Evolutionary conservation across 2,797 vertebrate species (phyloP), one percentile per base, ranked within the genome.

Genomic region (Aphelocoma californica): DNA sequence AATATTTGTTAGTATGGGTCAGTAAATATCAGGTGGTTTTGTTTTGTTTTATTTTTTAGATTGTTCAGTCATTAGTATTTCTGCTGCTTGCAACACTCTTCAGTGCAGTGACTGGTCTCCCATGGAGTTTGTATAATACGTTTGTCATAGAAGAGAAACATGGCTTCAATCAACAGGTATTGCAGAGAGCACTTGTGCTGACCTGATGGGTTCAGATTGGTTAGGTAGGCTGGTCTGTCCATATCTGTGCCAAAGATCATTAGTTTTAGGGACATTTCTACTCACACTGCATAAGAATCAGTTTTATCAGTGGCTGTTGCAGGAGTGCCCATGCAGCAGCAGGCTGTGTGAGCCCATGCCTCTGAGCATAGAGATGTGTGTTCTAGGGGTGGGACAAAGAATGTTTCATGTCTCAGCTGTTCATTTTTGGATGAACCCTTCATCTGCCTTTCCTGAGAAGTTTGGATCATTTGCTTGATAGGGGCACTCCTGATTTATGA

Each of bases 111-210:
- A 99, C 99, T 24, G 99, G 99, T 91, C 98, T 99, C 58, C 99
- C 99, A 1, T 99, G 99, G 99, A 99, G 99, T 97, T 97, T 99
- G 71, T 99, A 99, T 97, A 99, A 98, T 95, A 99, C 99, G 6
- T 99, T 99, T 97, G 97, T 99, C 94, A 99, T 99, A 95, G 99
- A 99, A 97, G 99, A 99, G 97, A 99, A 98, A 77, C 99, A 99
- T 24, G 99, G 99, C 83, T 99, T 99, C 96, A 99, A 99, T 96
- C 99, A 99, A 51, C 99, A 99, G 99, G 99, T 99, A 98, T 34
- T 62, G 71, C 38, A 69, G 50, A 83, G 48, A 54, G 34, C 20
- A 20, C 62, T n/a, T 61, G 2, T 5, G 15, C 32, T 81, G 21
- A 38, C 45, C 32, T 57, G 0, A 24, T 3, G 4, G 18, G 32